Conservation (phyloP, 2,113 vertebrate species). For the Guaruba guarouba region DNA sequence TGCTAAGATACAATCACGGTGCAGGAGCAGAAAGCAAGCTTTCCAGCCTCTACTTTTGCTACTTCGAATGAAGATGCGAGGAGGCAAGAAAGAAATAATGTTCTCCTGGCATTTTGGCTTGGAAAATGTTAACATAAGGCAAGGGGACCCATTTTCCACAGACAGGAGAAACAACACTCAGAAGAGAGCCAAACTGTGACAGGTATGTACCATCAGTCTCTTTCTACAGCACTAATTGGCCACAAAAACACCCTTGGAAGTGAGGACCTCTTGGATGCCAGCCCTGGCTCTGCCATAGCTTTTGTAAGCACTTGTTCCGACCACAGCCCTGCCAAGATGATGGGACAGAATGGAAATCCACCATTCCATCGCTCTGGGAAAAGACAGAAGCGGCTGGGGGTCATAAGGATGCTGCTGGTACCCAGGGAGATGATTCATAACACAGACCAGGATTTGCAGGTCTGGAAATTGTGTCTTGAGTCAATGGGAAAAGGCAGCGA, state of each 20-base stretch:
- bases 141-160: not conserved
- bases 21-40: constrained; percentile 44
- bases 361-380: not conserved
- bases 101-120: constrained; percentile 19
- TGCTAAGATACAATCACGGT: constrained; percentile 58
- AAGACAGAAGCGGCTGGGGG: not conserved
- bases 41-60: constrained; percentile 50
- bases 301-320: not conserved
- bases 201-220: not conserved
- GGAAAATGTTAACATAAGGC: not conserved
- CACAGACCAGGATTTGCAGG: not conserved
- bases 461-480: not conserved
- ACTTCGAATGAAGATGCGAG: constrained; percentile 35
- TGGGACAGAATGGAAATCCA: not conserved
- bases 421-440: not conserved
- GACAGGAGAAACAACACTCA: not conserved
- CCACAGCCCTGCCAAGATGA: not conserved
- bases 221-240: not conserved
- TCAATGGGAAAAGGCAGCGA: accelerated
- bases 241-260: not conserved
- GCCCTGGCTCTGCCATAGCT: not conserved
- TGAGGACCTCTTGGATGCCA: not conserved
- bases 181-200: not conserved
- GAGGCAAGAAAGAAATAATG: constrained; percentile 24
- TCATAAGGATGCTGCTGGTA: not conserved